Conservation (phyloP, 1,140 invertebrate species). For the Brachionus koreanus region DNA sequence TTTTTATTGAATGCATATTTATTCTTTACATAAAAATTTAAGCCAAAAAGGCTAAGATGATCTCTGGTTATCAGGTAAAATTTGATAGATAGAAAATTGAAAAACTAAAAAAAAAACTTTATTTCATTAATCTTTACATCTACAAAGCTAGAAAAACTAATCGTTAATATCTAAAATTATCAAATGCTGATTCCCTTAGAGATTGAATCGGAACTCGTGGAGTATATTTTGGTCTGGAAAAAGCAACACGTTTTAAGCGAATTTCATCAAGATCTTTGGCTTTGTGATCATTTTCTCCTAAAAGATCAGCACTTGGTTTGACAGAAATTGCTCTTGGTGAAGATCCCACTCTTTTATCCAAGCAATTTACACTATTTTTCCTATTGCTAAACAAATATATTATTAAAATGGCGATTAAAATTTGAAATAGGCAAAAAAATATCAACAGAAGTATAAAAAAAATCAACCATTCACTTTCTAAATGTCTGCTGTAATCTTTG, state of each 20-base stretch:
- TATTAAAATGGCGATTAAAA: background rate
- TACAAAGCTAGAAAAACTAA: background rate
- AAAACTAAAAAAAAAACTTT: background rate
- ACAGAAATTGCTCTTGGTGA: background rate
- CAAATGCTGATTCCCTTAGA: background rate
- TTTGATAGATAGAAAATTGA: no score
- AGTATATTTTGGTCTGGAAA: background rate
- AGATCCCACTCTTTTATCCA: background rate
- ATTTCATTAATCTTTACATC: background rate
- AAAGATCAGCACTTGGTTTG: background rate
- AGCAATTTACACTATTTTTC: constrained; percentile 1
- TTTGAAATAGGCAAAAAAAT: background rate
- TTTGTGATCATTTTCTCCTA: background rate
- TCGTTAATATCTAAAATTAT: background rate
- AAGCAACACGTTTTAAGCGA: background rate
- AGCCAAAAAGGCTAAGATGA: no score
- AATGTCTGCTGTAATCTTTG: background rate
- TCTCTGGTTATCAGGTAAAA: no score
- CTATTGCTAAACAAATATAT: background rate
- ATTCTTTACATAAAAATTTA: no score
- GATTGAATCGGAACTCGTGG: background rate
- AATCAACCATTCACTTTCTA: background rate
- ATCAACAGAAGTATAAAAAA: background rate
- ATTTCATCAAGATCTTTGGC: background rate
- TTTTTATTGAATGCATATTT: no score